phyloP scores from a whole-genome alignment of 1,140 invertebrate genomes.

The Aphelinus atriplicis region DNA sequence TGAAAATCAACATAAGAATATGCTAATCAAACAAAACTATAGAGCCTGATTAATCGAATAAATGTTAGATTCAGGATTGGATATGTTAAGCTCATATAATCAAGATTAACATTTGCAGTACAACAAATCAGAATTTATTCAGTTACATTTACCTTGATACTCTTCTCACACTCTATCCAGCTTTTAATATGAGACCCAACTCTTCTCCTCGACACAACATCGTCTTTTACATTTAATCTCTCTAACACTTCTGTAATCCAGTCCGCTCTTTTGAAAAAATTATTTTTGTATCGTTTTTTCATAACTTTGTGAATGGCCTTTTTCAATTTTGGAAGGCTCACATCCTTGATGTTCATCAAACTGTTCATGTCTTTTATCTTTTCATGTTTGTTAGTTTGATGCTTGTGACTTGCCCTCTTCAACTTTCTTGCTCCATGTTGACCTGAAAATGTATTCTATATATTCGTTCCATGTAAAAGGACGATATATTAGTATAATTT shows the following conservation, averaged over 20 bases:
- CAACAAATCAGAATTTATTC: not conserved
- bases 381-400: too few species aligned
- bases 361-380: too few species aligned
- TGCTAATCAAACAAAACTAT: not conserved
- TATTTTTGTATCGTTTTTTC: not conserved
- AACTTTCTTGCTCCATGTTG: too few species aligned
- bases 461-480: too few species aligned
- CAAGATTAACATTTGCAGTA: not conserved
- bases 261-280: not conserved
- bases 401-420: too few species aligned
- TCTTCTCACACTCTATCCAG: not conserved
- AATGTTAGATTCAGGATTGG: too few species aligned
- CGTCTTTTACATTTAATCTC: not conserved
- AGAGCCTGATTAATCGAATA: too few species aligned
- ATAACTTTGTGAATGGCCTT: constrained; percentile 5
- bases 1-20: not conserved
- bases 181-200: not conserved
- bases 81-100: not conserved
- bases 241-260: not conserved
- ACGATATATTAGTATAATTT: too few species aligned
- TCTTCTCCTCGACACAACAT: not conserved
- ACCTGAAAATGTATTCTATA: too few species aligned
- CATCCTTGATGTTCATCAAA: too few species aligned
- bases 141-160: not conserved
- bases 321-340: not conserved